phyloP scores from a whole-genome alignment of 2,113 vertebrate genomes.

The Nerophis ophidion region DNA sequence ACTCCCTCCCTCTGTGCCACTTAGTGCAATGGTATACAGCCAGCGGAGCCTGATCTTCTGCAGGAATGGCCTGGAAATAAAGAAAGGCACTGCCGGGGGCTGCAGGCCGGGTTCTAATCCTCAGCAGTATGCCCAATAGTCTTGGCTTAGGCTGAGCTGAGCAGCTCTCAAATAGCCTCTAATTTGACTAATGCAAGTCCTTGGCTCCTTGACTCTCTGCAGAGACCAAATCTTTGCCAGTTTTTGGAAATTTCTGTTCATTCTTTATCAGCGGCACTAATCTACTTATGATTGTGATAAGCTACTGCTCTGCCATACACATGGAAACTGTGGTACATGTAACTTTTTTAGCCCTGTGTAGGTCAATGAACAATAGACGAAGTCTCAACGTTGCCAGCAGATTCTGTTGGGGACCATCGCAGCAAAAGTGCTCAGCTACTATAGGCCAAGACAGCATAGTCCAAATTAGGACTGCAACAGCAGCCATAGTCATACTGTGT shows the following conservation, averaged over 20 bases:
- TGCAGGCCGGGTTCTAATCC: constrained; percentile 49
- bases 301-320: constrained; percentile 2
- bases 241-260: constrained; percentile 26
- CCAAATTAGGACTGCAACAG: constrained; percentile 8
- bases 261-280: constrained; percentile 29
- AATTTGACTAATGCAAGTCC: constrained; percentile 50
- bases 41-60: constrained; percentile 60
- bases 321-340: neutral
- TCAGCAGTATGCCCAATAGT: constrained; percentile 48
- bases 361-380: neutral
- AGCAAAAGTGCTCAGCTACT: neutral
- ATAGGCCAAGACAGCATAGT: neutral
- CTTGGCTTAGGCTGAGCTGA: constrained; percentile 51
- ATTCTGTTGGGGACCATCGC: neutral
- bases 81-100: constrained; percentile 31
- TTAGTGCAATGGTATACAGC: constrained; percentile 45
- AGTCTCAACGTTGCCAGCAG: neutral
- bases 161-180: constrained; percentile 55
- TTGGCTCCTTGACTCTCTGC: constrained; percentile 32
- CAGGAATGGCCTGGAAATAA: constrained; percentile 58
- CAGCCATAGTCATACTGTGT: neutral
- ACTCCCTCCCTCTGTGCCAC: constrained; percentile 56
- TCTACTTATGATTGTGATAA: constrained; percentile 26
- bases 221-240: constrained; percentile 18
- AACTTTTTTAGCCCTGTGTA: neutral